A percentile compares a stretch with the other conserved stretches of the same genome.
Evolutionary conservation across 2,888 invertebrate genomes (phyloP).

Genomic region (Chrysodeixis includens): DNA sequence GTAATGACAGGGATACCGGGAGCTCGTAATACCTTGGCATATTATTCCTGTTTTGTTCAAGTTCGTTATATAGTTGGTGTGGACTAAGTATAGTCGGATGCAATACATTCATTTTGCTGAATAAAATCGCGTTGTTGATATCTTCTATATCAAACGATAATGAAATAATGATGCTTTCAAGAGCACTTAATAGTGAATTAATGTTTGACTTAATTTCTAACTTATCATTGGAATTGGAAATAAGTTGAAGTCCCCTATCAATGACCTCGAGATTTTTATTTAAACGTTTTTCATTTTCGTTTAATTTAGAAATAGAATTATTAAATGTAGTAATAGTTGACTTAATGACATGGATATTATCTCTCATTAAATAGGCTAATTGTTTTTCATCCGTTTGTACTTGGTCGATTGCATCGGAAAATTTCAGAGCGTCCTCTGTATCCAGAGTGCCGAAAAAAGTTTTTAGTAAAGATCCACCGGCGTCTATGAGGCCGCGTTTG

Average conservation of each 20-base stretch:
- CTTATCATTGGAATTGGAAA: constrained; percentile 10
- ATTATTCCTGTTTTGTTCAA: constrained; percentile 3
- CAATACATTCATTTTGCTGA: constrained; percentile 21
- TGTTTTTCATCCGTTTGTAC: constrained; percentile 2
- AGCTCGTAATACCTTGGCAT: constrained; percentile 9
- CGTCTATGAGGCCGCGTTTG: background rate
- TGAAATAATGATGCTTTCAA: constrained; percentile 10
- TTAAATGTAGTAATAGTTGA: too few relatives aligned
- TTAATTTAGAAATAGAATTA: background rate
- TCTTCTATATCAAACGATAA: constrained; percentile 18
- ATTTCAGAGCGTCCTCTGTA: background rate
- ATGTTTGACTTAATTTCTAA: constrained; percentile 3
- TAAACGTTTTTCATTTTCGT: constrained; percentile 10
- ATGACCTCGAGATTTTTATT: constrained; percentile 9
- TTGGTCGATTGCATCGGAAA: background rate
- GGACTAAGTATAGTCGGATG: constrained; percentile 14
- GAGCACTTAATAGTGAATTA: background rate
- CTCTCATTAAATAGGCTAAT: background rate
- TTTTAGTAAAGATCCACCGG: background rate
- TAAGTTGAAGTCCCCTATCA: constrained; percentile 1
- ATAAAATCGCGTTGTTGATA: constrained; percentile 14
- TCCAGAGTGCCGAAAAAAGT: constrained; percentile 7
- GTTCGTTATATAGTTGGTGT: constrained; percentile 1
- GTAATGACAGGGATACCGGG: constrained; percentile 4
- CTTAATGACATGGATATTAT: constrained; percentile 1